phyloP scores from a whole-genome alignment of 2,113 vertebrate genomes.

The Taurulus bubalis region DNA sequence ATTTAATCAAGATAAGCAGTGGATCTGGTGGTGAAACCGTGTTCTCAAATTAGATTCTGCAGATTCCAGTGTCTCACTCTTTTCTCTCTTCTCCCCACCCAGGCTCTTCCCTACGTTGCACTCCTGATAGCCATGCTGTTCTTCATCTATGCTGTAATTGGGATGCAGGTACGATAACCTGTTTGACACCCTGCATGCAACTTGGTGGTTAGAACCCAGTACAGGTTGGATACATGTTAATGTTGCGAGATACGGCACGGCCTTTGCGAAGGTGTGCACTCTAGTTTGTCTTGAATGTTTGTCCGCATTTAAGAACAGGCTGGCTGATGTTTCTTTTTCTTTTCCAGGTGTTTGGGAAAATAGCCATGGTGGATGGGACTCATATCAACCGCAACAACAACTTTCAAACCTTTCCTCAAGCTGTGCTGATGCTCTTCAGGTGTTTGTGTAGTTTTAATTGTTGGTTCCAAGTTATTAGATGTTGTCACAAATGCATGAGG shows the following conservation, averaged over 20 bases:
- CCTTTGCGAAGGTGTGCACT: background rate
- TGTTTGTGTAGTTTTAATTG: constrained; percentile 58
- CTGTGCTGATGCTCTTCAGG: constrained; percentile 98
- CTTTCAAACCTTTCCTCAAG: constrained; percentile 98
- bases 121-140: constrained; percentile 99
- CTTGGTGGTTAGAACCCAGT: background rate
- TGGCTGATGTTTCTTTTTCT: background rate
- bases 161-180: constrained; percentile 91
- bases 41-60: background rate
- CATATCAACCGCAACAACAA: constrained; percentile 99
- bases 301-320: background rate
- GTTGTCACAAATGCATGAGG: background rate
- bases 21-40: background rate
- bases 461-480: background rate
- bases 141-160: constrained; percentile 99
- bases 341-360: constrained; percentile 96
- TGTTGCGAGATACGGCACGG: background rate
- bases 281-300: background rate
- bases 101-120: constrained; percentile 98
- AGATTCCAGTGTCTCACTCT: background rate
- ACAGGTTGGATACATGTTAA: background rate
- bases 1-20: background rate
- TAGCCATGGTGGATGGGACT: constrained; percentile 96
- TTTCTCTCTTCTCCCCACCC: constrained; percentile 6
- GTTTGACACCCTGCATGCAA: background rate